Conservation (phyloP, 1,140 invertebrate species). For the Sycophaga agraensis region DNA sequence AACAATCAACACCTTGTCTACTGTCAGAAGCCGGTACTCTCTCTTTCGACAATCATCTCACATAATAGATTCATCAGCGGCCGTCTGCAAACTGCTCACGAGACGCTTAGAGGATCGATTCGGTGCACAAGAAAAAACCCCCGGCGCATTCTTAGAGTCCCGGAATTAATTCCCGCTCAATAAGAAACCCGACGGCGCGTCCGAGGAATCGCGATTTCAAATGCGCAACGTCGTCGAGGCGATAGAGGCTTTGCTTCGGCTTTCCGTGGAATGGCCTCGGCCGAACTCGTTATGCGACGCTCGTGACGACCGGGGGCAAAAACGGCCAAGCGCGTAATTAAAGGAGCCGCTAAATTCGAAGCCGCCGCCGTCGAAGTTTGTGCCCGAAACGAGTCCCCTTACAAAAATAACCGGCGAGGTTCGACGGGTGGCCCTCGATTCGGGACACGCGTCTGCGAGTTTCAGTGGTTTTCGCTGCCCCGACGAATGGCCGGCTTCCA, state of each 20-base stretch:
- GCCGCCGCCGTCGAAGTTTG: too few relatives aligned
- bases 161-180: constrained; percentile 10
- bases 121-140: too few relatives aligned
- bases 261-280: constrained; percentile 23
- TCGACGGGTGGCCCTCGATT: neutral
- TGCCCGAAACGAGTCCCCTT: too few relatives aligned
- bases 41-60: too few relatives aligned
- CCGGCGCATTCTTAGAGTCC: constrained; percentile 8
- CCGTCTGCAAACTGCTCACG: too few relatives aligned
- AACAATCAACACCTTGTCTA: too few relatives aligned
- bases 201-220: constrained; percentile 19
- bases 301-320: constrained; percentile 2
- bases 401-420: too few relatives aligned
- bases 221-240: constrained; percentile 2
- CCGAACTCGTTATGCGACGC: constrained; percentile 27
- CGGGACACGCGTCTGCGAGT: neutral
- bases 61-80: constrained; percentile 5
- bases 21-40: too few relatives aligned
- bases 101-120: too few relatives aligned
- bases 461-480: too few relatives aligned
- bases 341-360: constrained; percentile 2
- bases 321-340: neutral
- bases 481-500: too few relatives aligned
- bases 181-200: constrained; percentile 6
- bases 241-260: too few relatives aligned